A percentile compares a stretch with the other conserved stretches of the same genome.
Evolutionary conservation across 2,113 vertebrate species (phyloP).

Genomic region (Atractosteus spatula): DNA sequence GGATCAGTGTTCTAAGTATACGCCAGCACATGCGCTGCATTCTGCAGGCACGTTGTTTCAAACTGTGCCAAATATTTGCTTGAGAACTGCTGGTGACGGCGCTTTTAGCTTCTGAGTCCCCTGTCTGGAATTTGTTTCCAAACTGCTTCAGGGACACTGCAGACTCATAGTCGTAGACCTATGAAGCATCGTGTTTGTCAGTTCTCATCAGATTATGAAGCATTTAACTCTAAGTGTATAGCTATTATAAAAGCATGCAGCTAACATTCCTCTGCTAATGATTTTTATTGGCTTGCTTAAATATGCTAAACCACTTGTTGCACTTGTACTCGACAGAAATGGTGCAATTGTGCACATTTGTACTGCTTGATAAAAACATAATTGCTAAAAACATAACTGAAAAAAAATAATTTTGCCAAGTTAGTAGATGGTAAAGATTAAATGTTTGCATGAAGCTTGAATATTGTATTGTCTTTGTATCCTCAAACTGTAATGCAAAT

Average conservation of each 20-base stretch:
- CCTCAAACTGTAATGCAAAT: neutral
- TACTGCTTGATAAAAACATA: too few species aligned
- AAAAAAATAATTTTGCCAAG: too few species aligned
- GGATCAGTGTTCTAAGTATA: constrained; percentile 44
- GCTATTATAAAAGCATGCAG: neutral
- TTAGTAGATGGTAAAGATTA: too few species aligned
- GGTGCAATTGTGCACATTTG: too few species aligned
- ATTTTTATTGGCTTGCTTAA: too few species aligned
- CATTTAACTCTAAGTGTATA: neutral
- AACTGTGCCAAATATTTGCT: constrained; percentile 38
- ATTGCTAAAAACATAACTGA: too few species aligned
- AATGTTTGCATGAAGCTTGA: too few species aligned
- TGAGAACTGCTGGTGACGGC: constrained; percentile 44
- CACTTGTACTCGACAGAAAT: too few species aligned
- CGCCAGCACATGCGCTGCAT: constrained; percentile 64
- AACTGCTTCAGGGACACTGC: neutral
- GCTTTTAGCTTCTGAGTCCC: constrained; percentile 22
- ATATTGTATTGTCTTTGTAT: neutral
- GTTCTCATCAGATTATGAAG: neutral
- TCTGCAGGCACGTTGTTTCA: constrained; percentile 62
- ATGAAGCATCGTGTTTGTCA: neutral
- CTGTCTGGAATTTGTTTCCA: constrained; percentile 10
- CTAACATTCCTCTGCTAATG: constrained; percentile 1
- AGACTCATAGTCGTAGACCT: neutral
- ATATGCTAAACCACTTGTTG: too few species aligned